Base-by-base conservation (phyloP, 2,113 vertebrate species). In the Penelope pileata region DNA sequence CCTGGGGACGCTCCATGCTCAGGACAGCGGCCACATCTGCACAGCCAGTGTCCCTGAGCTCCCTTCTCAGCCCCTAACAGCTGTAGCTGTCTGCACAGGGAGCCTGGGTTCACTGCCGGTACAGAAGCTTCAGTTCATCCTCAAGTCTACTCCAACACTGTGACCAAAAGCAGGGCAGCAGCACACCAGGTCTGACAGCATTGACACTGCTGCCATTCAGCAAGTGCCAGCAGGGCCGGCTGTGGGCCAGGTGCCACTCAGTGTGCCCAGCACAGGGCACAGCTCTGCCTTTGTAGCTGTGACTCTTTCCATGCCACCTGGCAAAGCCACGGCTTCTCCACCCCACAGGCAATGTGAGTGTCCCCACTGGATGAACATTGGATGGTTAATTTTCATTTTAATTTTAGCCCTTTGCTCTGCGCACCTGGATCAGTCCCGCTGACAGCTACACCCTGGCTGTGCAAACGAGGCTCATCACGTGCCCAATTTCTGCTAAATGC, bases 61-160 rank as follows among this genome's bases (percentile, higher is more conserved):
- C 45, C 51, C 78, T 42, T 58, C 43, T 77, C 63, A 58, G 63
- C n/a, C 34, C 30, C 1, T 4, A 7, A n/a, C 7, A 14, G 27
- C 51, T 81, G 83, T 1, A 32, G 54, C 34, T 29, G 53, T 2
- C 2, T 4, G 18, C 50, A n/a, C 0, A n/a, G 64, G 9, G n/a
- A 74, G 48, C 18, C 42, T 30, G n/a, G 16, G 2, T 29, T 59
- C 24, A 1, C 36, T 5, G 14, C 34, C 54, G 59, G 43, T 22
- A 29, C 9, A 34, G 63, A 73, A 48, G 72, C 29, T 72, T 34
- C 58, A 32, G 19, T 30, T 63, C 69, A 53, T n/a, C 18, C 29
- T 50, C 19, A 15, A 23, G 34, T 54, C 54, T 64, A 18, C 38
- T 34, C 75, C 79, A 26, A 14, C 32, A 5, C 10, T 24, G 56